These are phyloP conservation scores for Charina bottae DNA, from an alignment of 2,113 vertebrate species.

Conservation along the genomic window DNA sequence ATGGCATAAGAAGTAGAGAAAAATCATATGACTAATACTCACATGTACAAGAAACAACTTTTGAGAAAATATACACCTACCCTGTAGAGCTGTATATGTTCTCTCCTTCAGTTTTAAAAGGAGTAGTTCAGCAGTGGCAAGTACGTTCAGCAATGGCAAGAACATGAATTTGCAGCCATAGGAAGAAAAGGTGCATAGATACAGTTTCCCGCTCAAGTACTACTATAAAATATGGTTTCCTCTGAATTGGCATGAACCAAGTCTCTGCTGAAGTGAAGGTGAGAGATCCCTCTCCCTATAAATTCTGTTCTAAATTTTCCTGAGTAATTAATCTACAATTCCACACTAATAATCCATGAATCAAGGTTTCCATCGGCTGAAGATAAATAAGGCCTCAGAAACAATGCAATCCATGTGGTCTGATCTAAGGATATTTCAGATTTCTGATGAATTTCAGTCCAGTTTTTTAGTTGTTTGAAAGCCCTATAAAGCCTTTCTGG, in stretches of 20 bases:
- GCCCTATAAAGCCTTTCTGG: neutral
- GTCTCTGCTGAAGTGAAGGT: neutral
- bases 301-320: neutral
- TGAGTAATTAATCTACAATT: neutral
- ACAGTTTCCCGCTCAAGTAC: neutral
- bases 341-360: neutral
- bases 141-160: neutral
- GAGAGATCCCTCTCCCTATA: neutral
- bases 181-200: neutral
- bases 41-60: neutral
- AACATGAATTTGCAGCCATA: neutral
- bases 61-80: neutral
- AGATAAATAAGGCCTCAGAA: neutral
- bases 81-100: neutral
- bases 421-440: neutral
- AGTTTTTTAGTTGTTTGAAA: neutral
- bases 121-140: neutral
- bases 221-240: neutral
- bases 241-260: neutral
- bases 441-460: neutral
- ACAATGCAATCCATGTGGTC: neutral
- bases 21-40: neutral
- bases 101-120: neutral
- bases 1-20: neutral
- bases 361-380: neutral